These are phyloP conservation scores for Trididemnum miniatum DNA, from an alignment of 23 tunicate genomes.

Conservation along the genomic window DNA sequence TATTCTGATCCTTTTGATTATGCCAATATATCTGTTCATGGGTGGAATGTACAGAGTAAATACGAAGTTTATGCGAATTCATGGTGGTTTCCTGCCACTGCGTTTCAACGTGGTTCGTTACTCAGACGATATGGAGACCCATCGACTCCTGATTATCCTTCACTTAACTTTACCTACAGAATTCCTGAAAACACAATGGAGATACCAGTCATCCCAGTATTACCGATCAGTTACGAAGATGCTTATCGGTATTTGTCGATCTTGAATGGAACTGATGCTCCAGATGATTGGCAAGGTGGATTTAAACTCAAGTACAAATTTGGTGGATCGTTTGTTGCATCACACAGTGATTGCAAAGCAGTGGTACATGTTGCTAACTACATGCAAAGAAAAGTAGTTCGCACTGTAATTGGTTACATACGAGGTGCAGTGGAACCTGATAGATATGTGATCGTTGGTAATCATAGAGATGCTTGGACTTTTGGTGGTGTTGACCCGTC, in stretches of 20 bases:
- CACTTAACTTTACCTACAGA: constrained; percentile 74
- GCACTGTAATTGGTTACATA: constrained; percentile 65
- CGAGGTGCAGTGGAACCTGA: constrained; percentile 88
- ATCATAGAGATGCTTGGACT: constrained; percentile 99
- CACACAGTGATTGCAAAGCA: constrained; percentile 32
- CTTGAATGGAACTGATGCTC: constrained; percentile 70
- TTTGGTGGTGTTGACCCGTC: constrained; percentile 94
- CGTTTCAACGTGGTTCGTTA: constrained; percentile 77
- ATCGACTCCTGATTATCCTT: constrained; percentile 86
- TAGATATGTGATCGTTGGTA: constrained; percentile 87
- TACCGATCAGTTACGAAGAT: constrained; percentile 86
- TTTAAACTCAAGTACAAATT: constrained; percentile 62
- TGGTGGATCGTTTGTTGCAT: constrained; percentile 53
- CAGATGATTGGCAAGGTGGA: constrained; percentile 92
- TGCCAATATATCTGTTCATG: constrained; percentile 37
- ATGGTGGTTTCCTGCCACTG: constrained; percentile 92
- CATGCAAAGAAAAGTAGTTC: constrained; percentile 30
- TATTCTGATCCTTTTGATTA: constrained; percentile 90
- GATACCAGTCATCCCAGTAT: constrained; percentile 87
- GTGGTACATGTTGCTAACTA: constrained; percentile 74
- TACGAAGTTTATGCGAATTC: constrained; percentile 60
- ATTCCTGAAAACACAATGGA: constrained; percentile 36
- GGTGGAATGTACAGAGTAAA: constrained; percentile 4
- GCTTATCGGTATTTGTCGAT: constrained; percentile 65
- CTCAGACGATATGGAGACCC: constrained; percentile 65